Percentiles rank a stretch among this genome's conserved stretches.
These are phyloP conservation scores for Limnephilus marmoratus DNA, from an alignment of 2,888 invertebrate genomes.

Conservation along the genomic window DNA sequence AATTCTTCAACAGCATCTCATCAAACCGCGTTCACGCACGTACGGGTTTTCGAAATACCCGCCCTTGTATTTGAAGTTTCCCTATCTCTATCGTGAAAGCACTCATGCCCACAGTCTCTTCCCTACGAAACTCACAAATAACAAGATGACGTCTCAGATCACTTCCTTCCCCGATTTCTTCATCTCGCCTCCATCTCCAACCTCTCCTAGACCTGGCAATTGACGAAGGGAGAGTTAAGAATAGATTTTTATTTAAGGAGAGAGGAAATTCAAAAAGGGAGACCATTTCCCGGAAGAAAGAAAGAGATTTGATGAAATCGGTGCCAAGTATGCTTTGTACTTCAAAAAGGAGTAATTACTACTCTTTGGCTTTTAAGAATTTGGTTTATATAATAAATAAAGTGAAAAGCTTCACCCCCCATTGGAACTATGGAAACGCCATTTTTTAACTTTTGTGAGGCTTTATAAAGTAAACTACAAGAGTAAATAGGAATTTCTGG, in stretches of 20 bases:
- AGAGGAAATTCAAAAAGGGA: conserved; percentile 3
- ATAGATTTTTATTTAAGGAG: conserved; percentile 10
- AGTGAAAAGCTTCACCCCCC: not conserved
- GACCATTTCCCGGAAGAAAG: not conserved
- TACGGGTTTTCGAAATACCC: not conserved
- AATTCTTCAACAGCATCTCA: not conserved
- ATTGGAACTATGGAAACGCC: not conserved
- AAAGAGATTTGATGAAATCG: not conserved
- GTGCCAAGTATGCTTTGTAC: not conserved
- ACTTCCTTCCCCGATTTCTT: conserved; percentile 46
- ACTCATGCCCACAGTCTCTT: not conserved
- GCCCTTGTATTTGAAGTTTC: conserved; percentile 17
- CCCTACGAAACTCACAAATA: conserved; percentile 51
- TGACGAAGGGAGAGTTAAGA: conserved; percentile 6
- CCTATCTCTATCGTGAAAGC: conserved; percentile 26
- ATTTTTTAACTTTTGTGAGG: not conserved
- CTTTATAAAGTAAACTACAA: not conserved
- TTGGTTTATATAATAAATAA: not conserved
- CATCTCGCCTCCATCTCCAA: not conserved
- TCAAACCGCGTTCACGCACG: not conserved
- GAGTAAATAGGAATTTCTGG: no score
- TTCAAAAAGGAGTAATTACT: not conserved
- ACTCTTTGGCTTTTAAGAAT: not conserved
- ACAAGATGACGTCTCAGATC: conserved; percentile 57
- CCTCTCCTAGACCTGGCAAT: not conserved